Base-by-base conservation (phyloP, 2,888 invertebrate species). In the Zhuqinia jingwanae region DNA sequence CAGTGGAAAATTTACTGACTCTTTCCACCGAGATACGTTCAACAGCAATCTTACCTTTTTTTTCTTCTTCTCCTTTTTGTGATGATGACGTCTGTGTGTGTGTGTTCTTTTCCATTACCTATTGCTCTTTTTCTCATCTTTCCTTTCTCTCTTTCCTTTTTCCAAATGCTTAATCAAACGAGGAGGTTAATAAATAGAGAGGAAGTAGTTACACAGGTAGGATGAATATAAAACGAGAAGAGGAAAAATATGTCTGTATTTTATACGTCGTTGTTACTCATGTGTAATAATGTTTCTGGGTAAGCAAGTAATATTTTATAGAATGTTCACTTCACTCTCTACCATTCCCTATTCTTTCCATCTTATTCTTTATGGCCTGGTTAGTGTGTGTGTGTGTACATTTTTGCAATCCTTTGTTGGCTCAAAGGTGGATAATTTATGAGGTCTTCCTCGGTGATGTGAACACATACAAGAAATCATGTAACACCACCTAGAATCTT, bases 371-470 rank as follows among this genome's bases (percentile, higher is more conserved):
- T n/a, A 25, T 22, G 47, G 53, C 65, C 70, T 50, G 50, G 75
- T 56, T 75, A 30, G 75, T 56, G 56, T 36, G 36, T 36, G 36
- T 36, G 36, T 36, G 36, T 75, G 53, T 27, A 75, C 75, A 75
- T 75, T 80, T 80, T 76, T 58, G 56, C 50, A 36, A 79, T 75
- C 79, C 79, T 63, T 79, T 85, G 78, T 79, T 79, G 60, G 73
- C 78, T 79, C 60, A 56, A 76, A 78, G 80, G 77, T 85, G 65
- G 83, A 80, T 88, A 88, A 86, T 88, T 88, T 83, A 88, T 86
- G 84, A 86, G 81, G 36, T 88, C 42, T 63, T 63, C 20, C 50
- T 68, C 56, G 53, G 75, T 56, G 56, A 75, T 56, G 75, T 75
- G 75, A 75, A 75, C 75, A 75, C 75, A 75, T 56, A 75, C 75